Evolutionary conservation across 2,797 vertebrate species (phyloP), one percentile per base, ranked within the genome.

Genomic region (Podargus strigoides): DNA sequence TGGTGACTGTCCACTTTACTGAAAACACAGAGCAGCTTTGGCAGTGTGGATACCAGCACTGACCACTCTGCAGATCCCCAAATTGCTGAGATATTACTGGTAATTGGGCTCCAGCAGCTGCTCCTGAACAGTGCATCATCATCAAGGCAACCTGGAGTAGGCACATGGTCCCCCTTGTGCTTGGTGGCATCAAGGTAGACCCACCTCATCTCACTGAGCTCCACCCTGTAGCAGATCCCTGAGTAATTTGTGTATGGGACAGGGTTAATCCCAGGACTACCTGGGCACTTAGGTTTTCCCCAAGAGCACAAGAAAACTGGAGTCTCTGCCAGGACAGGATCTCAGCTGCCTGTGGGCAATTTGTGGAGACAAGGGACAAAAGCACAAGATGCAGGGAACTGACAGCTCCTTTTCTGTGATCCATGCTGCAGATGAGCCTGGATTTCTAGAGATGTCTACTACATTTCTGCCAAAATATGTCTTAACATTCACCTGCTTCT

Each of bases 191-290:
- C 63, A 53, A 52, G 49, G 21, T 22, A 32, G 15, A 53, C 16
- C 0, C 0, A 30, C 15, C 4, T 41, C 13, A 2, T 68, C n/a
- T 72, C 39, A 15, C 14, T 32, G 27, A 72, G 4, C 30, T 83
- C 28, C 17, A 36, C 6, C 14, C 17, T 7, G 5, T 6, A 64
- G 63, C n/a, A 79, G 58, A 75, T 1, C 27, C 30, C 16, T 20
- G 24, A 76, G 34, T 64, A 83, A 72, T 16, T 23, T 64, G 19
- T 55, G 9, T 14, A 27, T 3, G 7, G 49, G 52, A 50, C 9
- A 32, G 23, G 21, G 49, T 74, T 78, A 76, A 68, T 55, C 10
- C 13, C 44, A 49, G 27, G 24, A 24, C 15, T 8, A 15, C 12
- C 21, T 76, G 21, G 34, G 23, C 27, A 36, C 16, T 80, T 36